Evolutionary conservation across 2,113 vertebrate species (phyloP).

Genomic region (Grammomys dolichurus): DNA sequence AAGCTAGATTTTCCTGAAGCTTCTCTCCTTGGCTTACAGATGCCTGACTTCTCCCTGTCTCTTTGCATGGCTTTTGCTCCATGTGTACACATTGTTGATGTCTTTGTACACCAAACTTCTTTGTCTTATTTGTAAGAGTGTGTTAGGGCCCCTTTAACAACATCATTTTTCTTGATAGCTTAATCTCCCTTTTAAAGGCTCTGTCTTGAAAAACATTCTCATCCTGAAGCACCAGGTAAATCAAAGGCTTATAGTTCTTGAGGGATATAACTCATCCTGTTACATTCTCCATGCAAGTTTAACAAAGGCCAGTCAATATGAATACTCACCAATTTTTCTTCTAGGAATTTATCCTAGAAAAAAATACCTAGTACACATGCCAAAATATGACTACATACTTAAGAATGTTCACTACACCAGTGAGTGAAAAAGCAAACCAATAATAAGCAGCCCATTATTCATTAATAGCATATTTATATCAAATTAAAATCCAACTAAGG

Average conservation of each 20-base stretch:
- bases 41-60: not conserved
- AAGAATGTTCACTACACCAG: not conserved
- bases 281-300: not conserved
- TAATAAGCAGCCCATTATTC: not conserved
- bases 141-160: not conserved
- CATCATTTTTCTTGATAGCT: not conserved
- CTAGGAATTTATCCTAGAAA: slow-evolving; percentile 39
- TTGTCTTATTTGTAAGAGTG: not conserved
- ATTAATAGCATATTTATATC: not conserved
- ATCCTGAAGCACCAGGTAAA: not conserved
- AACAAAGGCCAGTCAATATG: not conserved
- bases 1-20: not conserved
- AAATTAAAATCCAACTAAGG: slow-evolving; percentile 23
- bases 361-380: not conserved
- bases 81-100: not conserved
- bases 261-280: not conserved
- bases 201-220: not conserved
- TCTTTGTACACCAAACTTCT: not conserved
- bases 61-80: not conserved
- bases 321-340: not conserved
- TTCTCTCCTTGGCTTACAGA: not conserved
- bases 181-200: not conserved
- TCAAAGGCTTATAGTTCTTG: not conserved
- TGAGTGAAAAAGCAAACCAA: slow-evolving; percentile 21
- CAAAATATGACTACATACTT: not conserved